phyloP scores from a whole-genome alignment of 2,113 vertebrate genomes.

The Cavia aperea region DNA sequence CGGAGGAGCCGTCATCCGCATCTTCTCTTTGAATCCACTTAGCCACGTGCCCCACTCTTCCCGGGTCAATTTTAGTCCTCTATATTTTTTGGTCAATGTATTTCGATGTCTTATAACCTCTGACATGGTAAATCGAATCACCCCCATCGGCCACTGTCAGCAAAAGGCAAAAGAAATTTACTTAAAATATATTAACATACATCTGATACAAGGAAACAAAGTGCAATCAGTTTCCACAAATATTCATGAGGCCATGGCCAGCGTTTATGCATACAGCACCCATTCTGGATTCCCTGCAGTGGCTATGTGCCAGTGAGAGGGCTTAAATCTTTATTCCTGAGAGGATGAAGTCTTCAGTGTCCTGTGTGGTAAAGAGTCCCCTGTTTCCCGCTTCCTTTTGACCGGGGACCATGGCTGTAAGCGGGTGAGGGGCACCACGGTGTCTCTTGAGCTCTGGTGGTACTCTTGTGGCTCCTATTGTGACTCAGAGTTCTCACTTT shows the following conservation, averaged over 20 bases:
- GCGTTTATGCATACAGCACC: neutral
- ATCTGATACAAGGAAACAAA: neutral
- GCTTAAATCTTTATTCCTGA: neutral
- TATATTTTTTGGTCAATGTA: neutral
- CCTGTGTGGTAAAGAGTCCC: neutral
- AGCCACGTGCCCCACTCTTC: neutral
- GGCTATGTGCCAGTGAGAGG: neutral
- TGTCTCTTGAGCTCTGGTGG: neutral
- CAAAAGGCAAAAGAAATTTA: neutral
- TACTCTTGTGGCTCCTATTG: too few species aligned
- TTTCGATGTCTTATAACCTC: neutral
- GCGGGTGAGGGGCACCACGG: neutral
- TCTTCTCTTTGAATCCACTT: neutral
- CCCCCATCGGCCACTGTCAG: accelerated
- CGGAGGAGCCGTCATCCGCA: too few species aligned
- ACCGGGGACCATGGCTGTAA: neutral
- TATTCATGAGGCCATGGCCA: too few species aligned
- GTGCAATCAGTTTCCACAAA: neutral
- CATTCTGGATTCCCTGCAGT: neutral
- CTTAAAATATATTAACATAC: neutral
- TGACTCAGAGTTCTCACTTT: neutral
- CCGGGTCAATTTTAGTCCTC: neutral
- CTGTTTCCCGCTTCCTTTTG: neutral
- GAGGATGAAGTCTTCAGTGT: neutral
- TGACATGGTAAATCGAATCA: neutral